These are phyloP conservation scores for Lycopodina hypogea DNA, from an alignment of 37 sponge, comb jelly and placozoan genomes.

Conservation along the genomic window DNA sequence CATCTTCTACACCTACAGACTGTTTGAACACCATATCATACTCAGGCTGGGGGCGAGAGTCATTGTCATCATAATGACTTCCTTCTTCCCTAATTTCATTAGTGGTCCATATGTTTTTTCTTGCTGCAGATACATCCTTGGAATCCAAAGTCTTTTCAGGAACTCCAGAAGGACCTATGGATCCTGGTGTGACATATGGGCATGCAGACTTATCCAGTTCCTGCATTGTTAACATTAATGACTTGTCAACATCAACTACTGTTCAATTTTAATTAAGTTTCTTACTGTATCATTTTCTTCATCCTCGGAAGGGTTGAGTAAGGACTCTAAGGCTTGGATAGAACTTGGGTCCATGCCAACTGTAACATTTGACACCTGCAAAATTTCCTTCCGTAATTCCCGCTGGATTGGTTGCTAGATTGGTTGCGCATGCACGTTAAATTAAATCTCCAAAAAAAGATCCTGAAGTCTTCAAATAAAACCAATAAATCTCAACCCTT, in stretches of 20 bases:
- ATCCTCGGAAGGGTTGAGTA: constrained; percentile 54
- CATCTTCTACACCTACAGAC: constrained; percentile 79
- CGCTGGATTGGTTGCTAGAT: too few species aligned
- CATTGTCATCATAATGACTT: constrained; percentile 42
- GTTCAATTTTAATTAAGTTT: background rate
- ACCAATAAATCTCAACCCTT: too few species aligned
- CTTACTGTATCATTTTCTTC: constrained; percentile 40
- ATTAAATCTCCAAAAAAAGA: too few species aligned
- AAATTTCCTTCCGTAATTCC: too few species aligned
- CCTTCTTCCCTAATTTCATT: constrained; percentile 44
- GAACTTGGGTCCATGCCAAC: constrained; percentile 47
- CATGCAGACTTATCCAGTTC: constrained; percentile 30
- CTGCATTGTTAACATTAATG: constrained; percentile 2
- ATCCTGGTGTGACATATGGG: constrained; percentile 64
- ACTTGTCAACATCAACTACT: background rate
- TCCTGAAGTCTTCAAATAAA: background rate
- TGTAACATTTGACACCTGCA: too few species aligned
- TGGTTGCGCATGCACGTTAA: too few species aligned
- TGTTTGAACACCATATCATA: constrained; percentile 83
- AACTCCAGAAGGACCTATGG: constrained; percentile 45
- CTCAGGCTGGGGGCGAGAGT: constrained; percentile 83
- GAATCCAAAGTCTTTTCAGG: background rate
- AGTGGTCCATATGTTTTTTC: constrained; percentile 69
- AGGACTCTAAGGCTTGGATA: constrained; percentile 39
- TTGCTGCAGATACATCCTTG: background rate